These are phyloP conservation scores for Tortricodes alternella DNA, from an alignment of 2,888 invertebrate genomes.

Conservation along the genomic window DNA sequence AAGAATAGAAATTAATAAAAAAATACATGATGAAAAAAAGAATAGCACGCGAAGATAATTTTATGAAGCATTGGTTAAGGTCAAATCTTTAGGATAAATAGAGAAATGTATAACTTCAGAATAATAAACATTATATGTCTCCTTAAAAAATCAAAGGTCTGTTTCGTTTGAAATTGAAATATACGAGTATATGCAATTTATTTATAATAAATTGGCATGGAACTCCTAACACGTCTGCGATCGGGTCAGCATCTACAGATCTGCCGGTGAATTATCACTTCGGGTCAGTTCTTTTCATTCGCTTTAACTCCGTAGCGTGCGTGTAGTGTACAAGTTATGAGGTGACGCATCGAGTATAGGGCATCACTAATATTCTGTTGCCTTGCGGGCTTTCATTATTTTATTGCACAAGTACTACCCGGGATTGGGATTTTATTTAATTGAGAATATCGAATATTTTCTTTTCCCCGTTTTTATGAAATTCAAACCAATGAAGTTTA, in stretches of 20 bases:
- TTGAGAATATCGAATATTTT: constrained; percentile 7
- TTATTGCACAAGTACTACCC: constrained; percentile 32
- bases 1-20: too few species aligned
- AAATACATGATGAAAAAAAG: too few species aligned
- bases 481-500: background rate
- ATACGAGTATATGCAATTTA: background rate
- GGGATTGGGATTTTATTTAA: constrained; percentile 26
- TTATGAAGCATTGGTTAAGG: too few species aligned
- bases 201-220: background rate
- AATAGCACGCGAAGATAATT: too few species aligned
- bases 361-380: constrained; percentile 26
- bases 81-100: too few species aligned
- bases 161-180: too few species aligned
- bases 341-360: background rate
- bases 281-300: constrained; percentile 55
- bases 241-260: constrained; percentile 59
- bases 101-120: too few species aligned
- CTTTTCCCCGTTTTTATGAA: background rate
- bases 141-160: too few species aligned
- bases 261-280: constrained; percentile 57
- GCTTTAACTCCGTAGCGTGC: constrained; percentile 55
- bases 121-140: too few species aligned
- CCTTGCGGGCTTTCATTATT: constrained; percentile 36
- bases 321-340: constrained; percentile 42
- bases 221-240: constrained; percentile 34